A percentile compares a stretch with the other conserved stretches of the same genome.
Conservation (phyloP, 1,140 invertebrate species). For the Drosophila ohnishii region DNA sequence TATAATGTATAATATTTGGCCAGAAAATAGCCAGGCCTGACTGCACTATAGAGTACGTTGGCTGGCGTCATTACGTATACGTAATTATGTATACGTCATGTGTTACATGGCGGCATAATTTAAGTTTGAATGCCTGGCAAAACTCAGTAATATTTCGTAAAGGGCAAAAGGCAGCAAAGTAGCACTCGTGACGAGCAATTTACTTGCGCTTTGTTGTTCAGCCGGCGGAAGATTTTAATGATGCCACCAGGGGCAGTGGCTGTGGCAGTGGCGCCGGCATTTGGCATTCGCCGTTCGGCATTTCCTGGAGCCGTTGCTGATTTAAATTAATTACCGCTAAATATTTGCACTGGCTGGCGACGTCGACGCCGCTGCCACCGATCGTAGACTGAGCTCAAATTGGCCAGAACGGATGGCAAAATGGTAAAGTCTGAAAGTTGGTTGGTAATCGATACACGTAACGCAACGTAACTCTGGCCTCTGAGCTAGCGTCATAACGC, state of each 20-base stretch:
- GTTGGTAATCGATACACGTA: slow-evolving; percentile 39
- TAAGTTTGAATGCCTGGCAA: slow-evolving; percentile 55
- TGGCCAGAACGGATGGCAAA: slow-evolving; percentile 29
- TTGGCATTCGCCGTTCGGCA: slow-evolving; percentile 10
- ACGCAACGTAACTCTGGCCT: background rate
- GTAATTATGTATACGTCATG: slow-evolving; percentile 67
- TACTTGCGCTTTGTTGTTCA: slow-evolving; percentile 73
- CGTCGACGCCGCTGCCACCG: background rate
- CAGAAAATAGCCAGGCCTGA: background rate
- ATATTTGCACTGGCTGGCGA: slow-evolving; percentile 41
- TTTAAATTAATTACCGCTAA: slow-evolving; percentile 51
- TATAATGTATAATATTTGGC: no score
- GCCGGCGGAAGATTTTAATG: slow-evolving; percentile 76
- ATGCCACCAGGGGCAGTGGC: slow-evolving; percentile 30
- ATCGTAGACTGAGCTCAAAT: slow-evolving; percentile 30
- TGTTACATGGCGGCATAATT: slow-evolving; percentile 59
- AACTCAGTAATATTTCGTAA: slow-evolving; percentile 26
- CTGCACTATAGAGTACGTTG: background rate
- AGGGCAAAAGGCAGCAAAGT: slow-evolving; percentile 40
- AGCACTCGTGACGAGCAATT: slow-evolving; percentile 60
- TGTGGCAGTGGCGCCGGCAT: slow-evolving; percentile 4
- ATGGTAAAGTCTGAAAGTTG: slow-evolving; percentile 30
- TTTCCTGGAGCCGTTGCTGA: slow-evolving; percentile 34
- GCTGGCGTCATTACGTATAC: slow-evolving; percentile 50
- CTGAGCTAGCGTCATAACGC: slow-evolving; percentile 38